phyloP scores from a whole-genome alignment of 2,113 vertebrate species.

The Anarhynchus alexandrinus region DNA sequence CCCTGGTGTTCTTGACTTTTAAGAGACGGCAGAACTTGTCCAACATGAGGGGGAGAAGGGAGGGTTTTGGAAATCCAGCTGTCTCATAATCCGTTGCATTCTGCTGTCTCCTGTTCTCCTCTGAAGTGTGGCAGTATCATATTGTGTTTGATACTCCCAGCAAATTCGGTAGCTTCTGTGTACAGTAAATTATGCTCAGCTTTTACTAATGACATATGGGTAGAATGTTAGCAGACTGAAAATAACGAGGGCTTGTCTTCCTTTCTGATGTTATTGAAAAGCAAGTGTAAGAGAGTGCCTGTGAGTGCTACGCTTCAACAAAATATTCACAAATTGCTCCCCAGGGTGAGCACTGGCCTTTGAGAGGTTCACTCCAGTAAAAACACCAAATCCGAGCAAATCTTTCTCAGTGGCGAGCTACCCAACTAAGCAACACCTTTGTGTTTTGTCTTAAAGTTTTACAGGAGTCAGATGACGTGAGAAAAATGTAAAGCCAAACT shows the following conservation, averaged over 20 bases:
- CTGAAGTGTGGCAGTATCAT: neutral
- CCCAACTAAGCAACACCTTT: slow-evolving; percentile 1
- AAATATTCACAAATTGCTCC: neutral
- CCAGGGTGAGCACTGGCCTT: neutral
- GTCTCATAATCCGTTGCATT: neutral
- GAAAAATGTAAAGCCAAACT: slow-evolving; percentile 2
- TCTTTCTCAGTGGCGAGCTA: neutral
- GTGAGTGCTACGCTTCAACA: neutral
- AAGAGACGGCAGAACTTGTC: neutral
- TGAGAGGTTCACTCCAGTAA: neutral
- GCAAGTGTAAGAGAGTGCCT: neutral
- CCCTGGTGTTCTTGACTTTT: neutral
- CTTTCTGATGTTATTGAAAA: neutral
- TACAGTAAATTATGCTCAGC: neutral
- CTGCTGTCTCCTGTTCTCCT: neutral
- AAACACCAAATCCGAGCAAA: neutral
- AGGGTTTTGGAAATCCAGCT: neutral
- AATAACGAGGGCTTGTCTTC: neutral
- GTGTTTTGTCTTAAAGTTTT: slow-evolving; percentile 45
- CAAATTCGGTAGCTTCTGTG: neutral
- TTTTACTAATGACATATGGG: slow-evolving; percentile 7
- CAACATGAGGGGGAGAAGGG: neutral
- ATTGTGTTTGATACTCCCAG: neutral
- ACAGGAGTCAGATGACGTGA: neutral
- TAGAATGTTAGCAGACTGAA: neutral